These are phyloP conservation scores for Tiaroga cobitis DNA, from an alignment of 2,797 vertebrate genomes.

Conservation along the genomic window DNA sequence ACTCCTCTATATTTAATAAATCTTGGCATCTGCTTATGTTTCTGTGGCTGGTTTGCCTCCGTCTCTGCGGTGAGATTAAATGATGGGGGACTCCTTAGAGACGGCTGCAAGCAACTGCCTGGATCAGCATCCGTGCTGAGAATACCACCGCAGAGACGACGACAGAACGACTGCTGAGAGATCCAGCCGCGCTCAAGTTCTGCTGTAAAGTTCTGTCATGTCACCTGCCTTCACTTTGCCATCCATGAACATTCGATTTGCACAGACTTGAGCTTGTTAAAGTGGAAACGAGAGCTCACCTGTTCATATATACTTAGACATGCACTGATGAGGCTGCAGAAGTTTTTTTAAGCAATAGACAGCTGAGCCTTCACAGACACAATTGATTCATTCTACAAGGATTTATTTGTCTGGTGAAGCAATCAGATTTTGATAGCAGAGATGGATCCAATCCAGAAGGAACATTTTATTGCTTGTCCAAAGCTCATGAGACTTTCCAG, in stretches of 20 bases:
- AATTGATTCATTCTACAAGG: background rate
- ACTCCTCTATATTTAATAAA: slow-evolving; percentile 49
- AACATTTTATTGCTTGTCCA: slow-evolving; percentile 4
- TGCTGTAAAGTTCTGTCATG: background rate
- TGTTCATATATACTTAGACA: slow-evolving; percentile 1
- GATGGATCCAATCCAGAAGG: background rate
- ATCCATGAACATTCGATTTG: background rate
- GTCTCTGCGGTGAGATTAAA: slow-evolving; percentile 43
- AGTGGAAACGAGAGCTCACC: background rate
- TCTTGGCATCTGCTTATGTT: slow-evolving; percentile 51
- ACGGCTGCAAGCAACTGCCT: slow-evolving; percentile 41
- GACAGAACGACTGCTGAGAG: slow-evolving; percentile 5
- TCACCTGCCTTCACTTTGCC: background rate
- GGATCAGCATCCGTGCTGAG: slow-evolving; percentile 38
- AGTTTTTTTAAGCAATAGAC: background rate
- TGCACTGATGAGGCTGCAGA: background rate
- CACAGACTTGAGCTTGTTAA: background rate
- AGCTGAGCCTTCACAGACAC: slow-evolving; percentile 2
- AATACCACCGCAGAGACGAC: slow-evolving; percentile 31
- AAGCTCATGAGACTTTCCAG: background rate
- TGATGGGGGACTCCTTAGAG: slow-evolving; percentile 43
- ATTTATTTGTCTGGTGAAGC: background rate
- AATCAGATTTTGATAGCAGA: background rate
- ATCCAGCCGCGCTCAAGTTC: background rate
- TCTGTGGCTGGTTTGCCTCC: slow-evolving; percentile 21